These are phyloP conservation scores for Corella eumyota DNA, from an alignment of 23 tunicate species.

Conservation along the genomic window DNA sequence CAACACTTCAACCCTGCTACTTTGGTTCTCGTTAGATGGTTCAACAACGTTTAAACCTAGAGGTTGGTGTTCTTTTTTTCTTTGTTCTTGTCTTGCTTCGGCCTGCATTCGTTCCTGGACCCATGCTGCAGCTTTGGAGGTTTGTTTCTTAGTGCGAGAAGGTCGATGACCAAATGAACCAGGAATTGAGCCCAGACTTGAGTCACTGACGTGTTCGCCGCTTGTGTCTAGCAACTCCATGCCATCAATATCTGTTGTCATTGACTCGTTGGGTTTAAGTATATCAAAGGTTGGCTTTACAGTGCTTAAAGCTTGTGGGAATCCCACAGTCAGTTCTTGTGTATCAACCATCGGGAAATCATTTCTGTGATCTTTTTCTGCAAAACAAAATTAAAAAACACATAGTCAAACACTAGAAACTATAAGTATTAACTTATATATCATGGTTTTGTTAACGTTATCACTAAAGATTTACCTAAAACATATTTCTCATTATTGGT, in stretches of 20 bases:
- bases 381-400: no score
- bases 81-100: conserved; percentile 58
- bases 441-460: no score
- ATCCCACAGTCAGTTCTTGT: no score
- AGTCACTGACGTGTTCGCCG: conserved; percentile 50
- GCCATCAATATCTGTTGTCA: conserved; percentile 20
- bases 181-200: conserved; percentile 20
- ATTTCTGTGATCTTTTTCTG: no score
- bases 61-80: conserved; percentile 53
- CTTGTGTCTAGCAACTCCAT: conserved; percentile 27
- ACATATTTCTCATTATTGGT: no score
- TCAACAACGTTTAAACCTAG: not conserved
- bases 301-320: no score
- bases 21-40: conserved; percentile 6
- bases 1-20: conserved; percentile 31
- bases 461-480: no score
- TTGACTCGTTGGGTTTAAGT: no score
- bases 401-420: no score
- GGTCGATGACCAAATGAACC: conserved; percentile 42
- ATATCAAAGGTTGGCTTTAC: no score
- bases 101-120: conserved; percentile 82
- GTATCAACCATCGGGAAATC: no score
- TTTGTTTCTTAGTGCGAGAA: conserved; percentile 80
- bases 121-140: conserved; percentile 94
- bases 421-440: no score